Base-by-base conservation (phyloP, 2,888 invertebrate genomes). In the Sminthurides aquaticus region DNA sequence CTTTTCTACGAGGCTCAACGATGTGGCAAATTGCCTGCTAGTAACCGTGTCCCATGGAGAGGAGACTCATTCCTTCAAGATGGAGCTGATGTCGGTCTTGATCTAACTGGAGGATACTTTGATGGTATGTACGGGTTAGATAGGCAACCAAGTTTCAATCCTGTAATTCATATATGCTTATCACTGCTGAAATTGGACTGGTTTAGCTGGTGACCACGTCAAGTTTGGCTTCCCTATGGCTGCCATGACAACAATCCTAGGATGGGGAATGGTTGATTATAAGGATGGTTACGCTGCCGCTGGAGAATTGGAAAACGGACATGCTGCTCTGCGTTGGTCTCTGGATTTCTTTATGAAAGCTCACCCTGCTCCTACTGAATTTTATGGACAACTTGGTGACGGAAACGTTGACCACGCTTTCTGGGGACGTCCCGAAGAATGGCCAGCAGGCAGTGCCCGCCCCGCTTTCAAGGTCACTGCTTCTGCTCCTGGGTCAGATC, bases 301-400 rank as follows among this genome's bases (percentile, higher is more conserved):
- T 62, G 80, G 79, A 48, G 81, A 83, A 74, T 79, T 81, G 62
- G 76, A 79, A 25, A 75, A 80, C 67, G 78, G 79, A 3, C 76
- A 80, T 29, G 78, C 78, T 18, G 79, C 81, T 0, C 76, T 85
- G 20, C 81, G 81, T 76, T 85, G 85, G 85, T 81, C 83, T 0
- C 80, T 82, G 1, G 84, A 85, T 75, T 85, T 84, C 75, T 81
- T 85, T 71, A 79, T 85, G 66, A 85, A 84, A 75, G 84, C 67
- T 3, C 71, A 74, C 57, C 61, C 70, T 1, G 26, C 69, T 56
- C 80, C 80, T 11, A 77, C 79, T 67, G 82, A 81, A 62, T 78
- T 83, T 56, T 84, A 84, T 73, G 83, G 82, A 0, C 83, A 84
- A 78, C 83, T 84, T 22, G 83, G 83, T 1, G 82, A 83, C 74